These are phyloP conservation scores for Taenaris catops DNA, from an alignment of 2,888 invertebrate genomes.

Conservation along the genomic window DNA sequence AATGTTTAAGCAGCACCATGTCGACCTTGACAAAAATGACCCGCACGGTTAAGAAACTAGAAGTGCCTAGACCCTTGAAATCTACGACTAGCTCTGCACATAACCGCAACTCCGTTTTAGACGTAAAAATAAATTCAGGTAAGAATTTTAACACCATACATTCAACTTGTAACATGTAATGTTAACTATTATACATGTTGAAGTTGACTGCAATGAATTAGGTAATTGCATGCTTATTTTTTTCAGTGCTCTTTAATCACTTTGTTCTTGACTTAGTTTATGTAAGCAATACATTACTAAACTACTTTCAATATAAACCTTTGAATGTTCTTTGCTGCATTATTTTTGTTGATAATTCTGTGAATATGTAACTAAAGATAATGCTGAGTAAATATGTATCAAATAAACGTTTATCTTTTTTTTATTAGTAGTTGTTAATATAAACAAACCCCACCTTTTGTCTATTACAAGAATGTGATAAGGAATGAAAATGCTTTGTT, in stretches of 20 bases:
- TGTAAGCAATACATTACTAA: not conserved
- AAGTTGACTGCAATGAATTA: slow-evolving; percentile 2
- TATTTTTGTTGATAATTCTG: too few species aligned
- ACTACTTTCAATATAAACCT: too few species aligned
- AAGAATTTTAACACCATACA: too few species aligned
- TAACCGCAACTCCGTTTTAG: slow-evolving; percentile 71
- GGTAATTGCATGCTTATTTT: slow-evolving; percentile 1
- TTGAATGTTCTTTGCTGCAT: too few species aligned
- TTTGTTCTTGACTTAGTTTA: slow-evolving; percentile 14
- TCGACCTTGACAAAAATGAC: slow-evolving; percentile 82
- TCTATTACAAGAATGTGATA: too few species aligned
- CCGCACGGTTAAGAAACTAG: slow-evolving; percentile 86
- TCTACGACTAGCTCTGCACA: slow-evolving; percentile 78
- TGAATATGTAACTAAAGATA: too few species aligned
- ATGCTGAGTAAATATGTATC: too few species aligned
- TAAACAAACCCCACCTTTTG: too few species aligned
- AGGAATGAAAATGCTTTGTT: too few species aligned
- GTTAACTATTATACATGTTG: not conserved
- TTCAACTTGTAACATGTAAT: too few species aligned
- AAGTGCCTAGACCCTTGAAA: slow-evolving; percentile 87
- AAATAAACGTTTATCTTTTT: too few species aligned
- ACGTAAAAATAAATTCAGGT: slow-evolving; percentile 77
- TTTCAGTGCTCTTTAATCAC: slow-evolving; percentile 1
- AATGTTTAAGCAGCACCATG: slow-evolving; percentile 63
- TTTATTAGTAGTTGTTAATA: too few species aligned